Percentiles rank a stretch among this genome's conserved stretches.
phyloP scores from a whole-genome alignment of 2,797 vertebrate species.

The Centroberyx gerrardi region DNA sequence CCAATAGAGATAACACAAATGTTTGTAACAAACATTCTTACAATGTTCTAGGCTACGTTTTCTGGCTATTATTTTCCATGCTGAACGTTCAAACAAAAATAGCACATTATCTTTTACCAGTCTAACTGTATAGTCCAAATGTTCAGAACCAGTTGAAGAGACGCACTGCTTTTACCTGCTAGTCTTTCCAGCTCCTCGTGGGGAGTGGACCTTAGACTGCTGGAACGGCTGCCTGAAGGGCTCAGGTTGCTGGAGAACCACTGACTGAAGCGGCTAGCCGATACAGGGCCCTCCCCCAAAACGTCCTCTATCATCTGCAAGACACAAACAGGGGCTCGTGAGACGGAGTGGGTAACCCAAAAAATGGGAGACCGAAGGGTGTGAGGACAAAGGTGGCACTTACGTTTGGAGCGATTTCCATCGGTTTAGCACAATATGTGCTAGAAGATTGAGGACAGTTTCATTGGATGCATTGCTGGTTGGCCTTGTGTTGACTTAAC shows the following conservation, averaged over 20 bases:
- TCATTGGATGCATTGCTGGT: constrained; percentile 41
- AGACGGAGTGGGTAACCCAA: constrained; percentile 26
- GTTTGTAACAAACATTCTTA: no score
- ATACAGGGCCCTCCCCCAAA: constrained; percentile 93
- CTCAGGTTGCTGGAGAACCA: constrained; percentile 96
- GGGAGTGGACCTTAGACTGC: constrained; percentile 96
- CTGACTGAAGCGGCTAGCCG: constrained; percentile 95
- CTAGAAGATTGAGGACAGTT: constrained; percentile 50
- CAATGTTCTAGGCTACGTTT: no score
- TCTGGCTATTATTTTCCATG: no score
- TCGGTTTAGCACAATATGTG: constrained; percentile 74
- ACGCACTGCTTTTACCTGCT: constrained; percentile 85
- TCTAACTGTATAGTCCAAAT: no score
- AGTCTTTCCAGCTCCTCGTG: constrained; percentile 97
- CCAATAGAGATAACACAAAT: no score
- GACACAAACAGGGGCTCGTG: constrained; percentile 43
- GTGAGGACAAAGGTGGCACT: constrained; percentile 69
- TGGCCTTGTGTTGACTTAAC: constrained; percentile 30
- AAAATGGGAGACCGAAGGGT: constrained; percentile 41
- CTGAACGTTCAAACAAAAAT: no score
- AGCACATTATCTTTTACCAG: no score
- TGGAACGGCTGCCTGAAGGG: constrained; percentile 94
- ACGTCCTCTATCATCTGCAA: constrained; percentile 98
- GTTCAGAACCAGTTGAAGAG: background rate
- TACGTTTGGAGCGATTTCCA: constrained; percentile 77